Evolutionary conservation across 1,140 invertebrate species (phyloP), one percentile per base, ranked within the genome.

Genomic region (Fopius arisanus): DNA sequence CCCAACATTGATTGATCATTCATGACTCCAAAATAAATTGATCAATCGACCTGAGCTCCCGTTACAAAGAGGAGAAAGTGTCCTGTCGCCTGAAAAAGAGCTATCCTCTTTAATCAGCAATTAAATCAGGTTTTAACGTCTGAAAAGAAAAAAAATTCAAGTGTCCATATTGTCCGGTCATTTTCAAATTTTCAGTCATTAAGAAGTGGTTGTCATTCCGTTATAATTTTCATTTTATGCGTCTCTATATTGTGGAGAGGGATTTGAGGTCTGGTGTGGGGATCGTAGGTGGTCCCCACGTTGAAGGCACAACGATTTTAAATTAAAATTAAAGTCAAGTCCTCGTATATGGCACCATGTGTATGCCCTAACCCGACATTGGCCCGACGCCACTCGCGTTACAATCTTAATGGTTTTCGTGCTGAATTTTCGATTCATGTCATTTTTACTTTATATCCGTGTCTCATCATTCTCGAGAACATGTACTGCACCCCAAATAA

Each of bases 301-400:
- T 81, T 77, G 80, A 78, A 77, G 72, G 79, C 77, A 78, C 79
- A 82, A 82, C 77, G 79, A 84, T 84, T 86, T 86, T 84, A 87
- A 87, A 87, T 86, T 86, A 86, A 86, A 86, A 86, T 86, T 87
- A 85, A 85, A 84, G 78, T 82, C 79, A 80, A 78, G 81, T 74
- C 70, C 78, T 82, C 84, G 84, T 83, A 83, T 62, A 40, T 63
- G 51, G 70, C 75, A 79, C 70, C 76, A 77, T 79, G 71, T 78
- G 72, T 75, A 37, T 2, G 77, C 54, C 23, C 54, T 59, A 59
- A 59, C 71, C 74, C 77, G 78, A 82, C 78, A 82, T 79, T 59
- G 54, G 54, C 81, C 43, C 78, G 70, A 79, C 59, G 51, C 82
- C 83, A 84, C 81, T 82, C 81, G 78, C 79, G 79, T 82, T 82